Base-by-base conservation (phyloP, 2,797 vertebrate genomes). In the Acrossocheilus wenchowensis region DNA sequence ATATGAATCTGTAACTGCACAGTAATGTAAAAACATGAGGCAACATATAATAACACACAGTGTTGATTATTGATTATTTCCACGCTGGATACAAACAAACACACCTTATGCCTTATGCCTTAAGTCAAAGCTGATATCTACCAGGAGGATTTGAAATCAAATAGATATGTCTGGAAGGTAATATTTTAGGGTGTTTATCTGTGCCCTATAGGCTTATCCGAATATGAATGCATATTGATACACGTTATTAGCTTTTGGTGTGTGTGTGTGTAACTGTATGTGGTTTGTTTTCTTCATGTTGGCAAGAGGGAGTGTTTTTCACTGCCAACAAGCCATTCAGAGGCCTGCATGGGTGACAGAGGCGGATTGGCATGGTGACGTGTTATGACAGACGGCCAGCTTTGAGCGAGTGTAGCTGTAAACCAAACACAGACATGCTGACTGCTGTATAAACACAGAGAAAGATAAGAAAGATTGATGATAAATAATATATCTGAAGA, bases 401-500 rank as follows among this genome's bases (percentile, higher is more conserved):
- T 66, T 41, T 17, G 52, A 86, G 81, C 50, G n/a, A 75, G 54
- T 39, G 34, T 82, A 78, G 86, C 78, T 78, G 68, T 87, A 84
- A 86, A 89, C 71, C 81, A 86, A 83, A 88, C 77, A 89, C 57
- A 82, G 71, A 84, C 78, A 73, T 9, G 52, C 39, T 81, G 79
- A 90, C 81, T 78, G 72, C 64, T 66, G 72, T 30, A 75, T 82
- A 86, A 82, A 86, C 87, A 84, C 6, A 64, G 43, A 80, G 75
- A 86, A 68, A 83, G 66, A 50, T 81, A 75, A 34, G 57, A 48
- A 79, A 54, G 57, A 83, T 60, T 23, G 48, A 36, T 68, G 30
- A 62, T 57, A 68, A 78, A 73, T 48, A 36, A 71, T 45, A 77
- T 30, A 78, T 39, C 62, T 57, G 72, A 10, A 36, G 21, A 78